Evolutionary conservation across 2,113 vertebrate genomes (phyloP).

Genomic region (Chloropsis cyanopogon): DNA sequence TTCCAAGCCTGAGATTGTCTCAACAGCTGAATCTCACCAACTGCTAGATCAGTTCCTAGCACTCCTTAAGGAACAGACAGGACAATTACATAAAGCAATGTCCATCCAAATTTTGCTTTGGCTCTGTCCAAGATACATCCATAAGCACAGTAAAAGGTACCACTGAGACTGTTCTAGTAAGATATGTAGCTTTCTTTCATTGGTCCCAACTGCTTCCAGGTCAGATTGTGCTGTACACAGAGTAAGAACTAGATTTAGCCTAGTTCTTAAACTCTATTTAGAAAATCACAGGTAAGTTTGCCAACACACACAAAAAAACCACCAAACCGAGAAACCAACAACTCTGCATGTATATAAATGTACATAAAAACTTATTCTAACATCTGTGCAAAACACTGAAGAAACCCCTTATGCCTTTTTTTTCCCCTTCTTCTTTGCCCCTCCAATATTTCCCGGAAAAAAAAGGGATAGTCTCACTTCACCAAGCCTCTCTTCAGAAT

Average conservation of each 20-base stretch:
- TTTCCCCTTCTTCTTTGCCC: neutral
- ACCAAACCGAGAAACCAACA: neutral
- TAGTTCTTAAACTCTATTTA: neutral
- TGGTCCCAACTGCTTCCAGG: neutral
- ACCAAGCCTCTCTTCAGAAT: neutral
- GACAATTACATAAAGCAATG: neutral
- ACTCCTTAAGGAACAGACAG: neutral
- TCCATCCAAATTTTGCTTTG: neutral
- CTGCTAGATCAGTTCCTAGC: neutral
- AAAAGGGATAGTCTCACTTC: neutral
- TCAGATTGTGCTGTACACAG: neutral
- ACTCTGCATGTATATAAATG: neutral
- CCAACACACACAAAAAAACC: neutral
- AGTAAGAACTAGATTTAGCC: neutral
- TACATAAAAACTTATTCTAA: neutral
- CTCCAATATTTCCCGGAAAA: neutral
- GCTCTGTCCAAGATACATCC: neutral
- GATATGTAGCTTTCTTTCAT: neutral
- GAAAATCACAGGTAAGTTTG: neutral
- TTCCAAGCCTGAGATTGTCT: neutral
- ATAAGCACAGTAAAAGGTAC: neutral
- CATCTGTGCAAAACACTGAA: neutral
- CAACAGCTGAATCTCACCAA: neutral
- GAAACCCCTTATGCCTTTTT: neutral
- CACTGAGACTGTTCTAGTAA: neutral